Evolutionary conservation across 2,797 vertebrate species (phyloP), one percentile per base, ranked within the genome.

Genomic region (Percopsis omiscomaycus): DNA sequence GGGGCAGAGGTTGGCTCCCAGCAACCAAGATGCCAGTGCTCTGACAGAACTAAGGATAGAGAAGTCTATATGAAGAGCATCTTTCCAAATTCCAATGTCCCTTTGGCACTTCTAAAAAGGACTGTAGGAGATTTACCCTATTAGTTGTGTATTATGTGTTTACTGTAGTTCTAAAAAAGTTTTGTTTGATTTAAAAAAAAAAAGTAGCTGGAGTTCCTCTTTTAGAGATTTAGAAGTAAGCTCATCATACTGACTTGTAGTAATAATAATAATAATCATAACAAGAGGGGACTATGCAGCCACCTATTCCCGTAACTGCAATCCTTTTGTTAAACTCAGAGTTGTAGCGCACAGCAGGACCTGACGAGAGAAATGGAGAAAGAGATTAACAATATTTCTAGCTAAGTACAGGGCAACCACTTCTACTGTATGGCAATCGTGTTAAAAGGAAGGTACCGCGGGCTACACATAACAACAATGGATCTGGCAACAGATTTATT

Each of bases 261-360:
- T 55, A 71, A 58, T 68, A n/a, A 60, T 68, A n/a, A 60, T 15
- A 42, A 22, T 12, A 11, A 54, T 14, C 6, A 37, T 8, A 37
- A 14, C 3, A 28, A 51, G 37, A 59, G 45, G 42, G 45, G 32
- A 67, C 22, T 75, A 55, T 69, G 46, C 29, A 85, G 83, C 88
- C 75, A 93, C 93, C 93, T 89, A 93, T 84, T 92, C 88, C 92
- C 87, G 91, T 84, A 56, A 92, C 86, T 71, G 78, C 90, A 83
- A 93, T 92, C 85, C 81, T 85, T 84, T 90, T 91, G 82, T 91
- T 88, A 93, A 93, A 93, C 55, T 88, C 79, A 71, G 89, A 75
- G 80, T 94, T 94, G 90, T 91, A 85, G 74, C 0, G 79, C 67
- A 94, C 80, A 32, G 89, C 93, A 42, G 93, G 92, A 61, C 93